Evolutionary conservation across 2,888 invertebrate species (phyloP).

Genomic region (Tipula lateralis): DNA sequence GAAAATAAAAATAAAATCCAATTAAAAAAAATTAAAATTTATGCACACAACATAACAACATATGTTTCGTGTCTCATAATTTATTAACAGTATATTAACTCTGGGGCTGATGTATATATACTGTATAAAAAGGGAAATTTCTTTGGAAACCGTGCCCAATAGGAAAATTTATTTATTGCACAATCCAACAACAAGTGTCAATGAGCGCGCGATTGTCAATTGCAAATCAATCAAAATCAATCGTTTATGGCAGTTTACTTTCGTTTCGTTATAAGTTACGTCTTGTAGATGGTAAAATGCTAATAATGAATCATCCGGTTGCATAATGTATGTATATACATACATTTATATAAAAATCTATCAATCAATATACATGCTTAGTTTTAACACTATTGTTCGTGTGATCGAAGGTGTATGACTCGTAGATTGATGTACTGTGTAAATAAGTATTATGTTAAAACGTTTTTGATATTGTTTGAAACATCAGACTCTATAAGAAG

Average conservation of each 20-base stretch:
- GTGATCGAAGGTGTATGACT: too few species aligned
- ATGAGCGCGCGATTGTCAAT: neutral
- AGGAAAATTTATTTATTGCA: neutral
- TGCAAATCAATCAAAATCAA: neutral
- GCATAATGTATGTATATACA: neutral
- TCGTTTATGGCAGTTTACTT: neutral
- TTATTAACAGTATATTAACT: neutral
- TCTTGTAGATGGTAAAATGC: neutral
- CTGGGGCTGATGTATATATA: neutral
- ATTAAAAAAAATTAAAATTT: neutral
- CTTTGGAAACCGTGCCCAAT: neutral
- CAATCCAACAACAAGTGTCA: neutral
- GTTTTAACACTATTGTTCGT: neutral
- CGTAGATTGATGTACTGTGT: too few species aligned
- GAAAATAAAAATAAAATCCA: conserved; percentile 1
- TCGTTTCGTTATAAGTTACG: neutral
- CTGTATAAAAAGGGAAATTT: neutral
- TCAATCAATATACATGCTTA: neutral
- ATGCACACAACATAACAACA: neutral
- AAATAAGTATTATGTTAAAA: too few species aligned
- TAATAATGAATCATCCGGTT: neutral
- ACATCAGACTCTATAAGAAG: too few species aligned
- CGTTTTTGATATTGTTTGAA: too few species aligned
- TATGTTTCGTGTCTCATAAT: conserved; percentile 24
- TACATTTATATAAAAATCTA: neutral